phyloP scores from a whole-genome alignment of 2,888 invertebrate genomes.

The Drosophila niveifrons region DNA sequence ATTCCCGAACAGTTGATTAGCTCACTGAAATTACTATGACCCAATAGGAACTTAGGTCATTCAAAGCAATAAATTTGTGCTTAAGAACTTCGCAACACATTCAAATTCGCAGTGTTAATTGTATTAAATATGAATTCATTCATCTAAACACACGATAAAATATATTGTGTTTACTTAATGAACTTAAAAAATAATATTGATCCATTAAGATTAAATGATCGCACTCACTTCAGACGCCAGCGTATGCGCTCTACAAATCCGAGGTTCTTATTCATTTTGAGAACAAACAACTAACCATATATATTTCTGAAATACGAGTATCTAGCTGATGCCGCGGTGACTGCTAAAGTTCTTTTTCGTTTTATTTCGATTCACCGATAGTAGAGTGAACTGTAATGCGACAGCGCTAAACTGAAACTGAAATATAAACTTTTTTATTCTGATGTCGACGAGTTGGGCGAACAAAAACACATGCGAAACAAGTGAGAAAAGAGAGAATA shows the following conservation, averaged over 20 bases:
- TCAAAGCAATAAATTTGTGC: constrained; percentile 24
- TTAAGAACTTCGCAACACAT: background rate
- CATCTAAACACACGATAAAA: background rate
- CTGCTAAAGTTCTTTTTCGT: background rate
- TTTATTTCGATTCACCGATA: constrained; percentile 39
- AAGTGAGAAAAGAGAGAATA: constrained; percentile 37
- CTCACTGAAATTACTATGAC: constrained; percentile 26
- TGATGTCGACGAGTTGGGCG: constrained; percentile 39
- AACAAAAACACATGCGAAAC: constrained; percentile 54
- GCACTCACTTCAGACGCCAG: constrained; percentile 83
- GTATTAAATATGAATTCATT: background rate
- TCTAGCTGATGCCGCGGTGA: constrained; percentile 4
- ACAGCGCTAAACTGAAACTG: constrained; percentile 76
- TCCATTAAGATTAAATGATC: constrained; percentile 38
- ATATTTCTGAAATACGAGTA: constrained; percentile 1
- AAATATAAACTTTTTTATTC: constrained; percentile 69
- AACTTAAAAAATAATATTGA: constrained; percentile 31
- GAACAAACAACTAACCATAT: constrained; percentile 12
- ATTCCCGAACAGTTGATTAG: constrained; percentile 37
- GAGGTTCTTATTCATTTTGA: constrained; percentile 76
- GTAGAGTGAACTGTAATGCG: constrained; percentile 63
- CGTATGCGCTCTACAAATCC: constrained; percentile 78
- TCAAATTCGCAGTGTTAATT: background rate
- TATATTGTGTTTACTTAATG: constrained; percentile 24
- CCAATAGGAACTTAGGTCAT: constrained; percentile 41